A percentile compares a stretch with the other conserved stretches of the same genome.
phyloP scores from a whole-genome alignment of 2,888 invertebrate genomes.

The Camponotus fellah region DNA sequence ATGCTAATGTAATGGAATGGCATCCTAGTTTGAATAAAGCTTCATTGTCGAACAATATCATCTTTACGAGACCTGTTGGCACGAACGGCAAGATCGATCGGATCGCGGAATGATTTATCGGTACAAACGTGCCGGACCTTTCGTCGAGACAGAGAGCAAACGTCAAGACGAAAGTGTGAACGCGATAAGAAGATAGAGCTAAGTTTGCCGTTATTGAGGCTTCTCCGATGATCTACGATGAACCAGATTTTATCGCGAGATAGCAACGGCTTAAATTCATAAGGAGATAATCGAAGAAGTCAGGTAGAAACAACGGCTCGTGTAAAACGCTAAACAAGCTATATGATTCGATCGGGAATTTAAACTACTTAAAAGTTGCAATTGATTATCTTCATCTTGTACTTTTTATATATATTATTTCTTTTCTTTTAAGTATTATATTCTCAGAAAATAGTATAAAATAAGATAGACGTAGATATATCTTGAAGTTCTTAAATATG shows the following conservation, averaged over 20 bases:
- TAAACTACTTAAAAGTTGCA: neutral
- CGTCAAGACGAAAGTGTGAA: constrained; percentile 45
- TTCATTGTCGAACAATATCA: constrained; percentile 56
- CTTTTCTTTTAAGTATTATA: neutral
- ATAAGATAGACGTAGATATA: neutral
- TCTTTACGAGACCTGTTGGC: constrained; percentile 45
- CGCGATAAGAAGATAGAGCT: constrained; percentile 36
- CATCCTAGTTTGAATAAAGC: constrained; percentile 15
- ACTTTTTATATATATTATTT: neutral
- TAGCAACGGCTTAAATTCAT: constrained; percentile 28
- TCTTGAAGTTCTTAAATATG: neutral
- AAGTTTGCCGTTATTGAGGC: constrained; percentile 23
- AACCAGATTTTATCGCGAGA: constrained; percentile 44
- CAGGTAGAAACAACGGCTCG: neutral
- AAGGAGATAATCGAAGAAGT: constrained; percentile 42
- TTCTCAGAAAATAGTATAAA: neutral
- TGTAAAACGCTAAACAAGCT: neutral
- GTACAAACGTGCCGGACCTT: constrained; percentile 47
- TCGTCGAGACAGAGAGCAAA: constrained; percentile 34
- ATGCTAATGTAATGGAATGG: constrained; percentile 38
- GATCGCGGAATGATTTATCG: constrained; percentile 59
- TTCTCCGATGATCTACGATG: constrained; percentile 46
- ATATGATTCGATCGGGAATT: neutral
- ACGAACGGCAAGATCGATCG: constrained; percentile 54
- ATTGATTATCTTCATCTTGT: neutral